Conservation (phyloP, 2,888 invertebrate species). For the Athalia circularis region DNA sequence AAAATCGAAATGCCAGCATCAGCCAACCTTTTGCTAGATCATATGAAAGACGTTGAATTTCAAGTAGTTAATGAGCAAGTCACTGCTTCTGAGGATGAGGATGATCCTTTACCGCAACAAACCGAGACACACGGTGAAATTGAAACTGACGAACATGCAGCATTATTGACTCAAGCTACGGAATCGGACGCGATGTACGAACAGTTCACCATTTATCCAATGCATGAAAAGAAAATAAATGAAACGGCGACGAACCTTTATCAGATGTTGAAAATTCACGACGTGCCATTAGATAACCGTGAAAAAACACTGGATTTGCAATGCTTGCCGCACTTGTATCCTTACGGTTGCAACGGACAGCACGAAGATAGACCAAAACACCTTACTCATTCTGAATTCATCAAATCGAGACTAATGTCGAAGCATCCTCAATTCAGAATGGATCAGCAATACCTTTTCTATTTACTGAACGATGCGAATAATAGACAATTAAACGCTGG, state of each 20-base stretch:
- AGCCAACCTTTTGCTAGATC: conserved; percentile 45
- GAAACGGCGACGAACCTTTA: background rate
- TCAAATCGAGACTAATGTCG: conserved; percentile 55
- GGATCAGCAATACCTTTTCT: conserved; percentile 57
- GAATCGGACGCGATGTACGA: conserved; percentile 1
- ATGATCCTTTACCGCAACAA: background rate
- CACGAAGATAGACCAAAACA: conserved; percentile 10
- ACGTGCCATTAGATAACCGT: conserved; percentile 51
- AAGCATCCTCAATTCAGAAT: conserved; percentile 54
- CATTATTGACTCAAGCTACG: conserved; percentile 1
- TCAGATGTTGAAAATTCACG: conserved; percentile 27
- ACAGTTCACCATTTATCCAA: conserved; percentile 20
- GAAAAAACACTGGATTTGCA: conserved; percentile 52
- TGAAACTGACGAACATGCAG: background rate
- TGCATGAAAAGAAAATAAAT: conserved; percentile 52
- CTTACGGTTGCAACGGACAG: conserved; percentile 53
- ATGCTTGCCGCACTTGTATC: conserved; percentile 57
- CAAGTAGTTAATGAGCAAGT: background rate
- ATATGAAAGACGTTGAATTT: conserved; percentile 6
- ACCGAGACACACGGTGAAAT: background rate
- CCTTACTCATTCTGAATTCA: conserved; percentile 51
- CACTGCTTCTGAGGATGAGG: background rate
- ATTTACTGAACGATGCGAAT: conserved; percentile 54
- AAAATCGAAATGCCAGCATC: conserved; percentile 56
- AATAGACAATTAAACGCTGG: conserved; percentile 53